Percentiles rank a stretch among this genome's conserved stretches.
Conservation (phyloP, 2,888 invertebrate genomes). For the Drosophila villosipedis region DNA sequence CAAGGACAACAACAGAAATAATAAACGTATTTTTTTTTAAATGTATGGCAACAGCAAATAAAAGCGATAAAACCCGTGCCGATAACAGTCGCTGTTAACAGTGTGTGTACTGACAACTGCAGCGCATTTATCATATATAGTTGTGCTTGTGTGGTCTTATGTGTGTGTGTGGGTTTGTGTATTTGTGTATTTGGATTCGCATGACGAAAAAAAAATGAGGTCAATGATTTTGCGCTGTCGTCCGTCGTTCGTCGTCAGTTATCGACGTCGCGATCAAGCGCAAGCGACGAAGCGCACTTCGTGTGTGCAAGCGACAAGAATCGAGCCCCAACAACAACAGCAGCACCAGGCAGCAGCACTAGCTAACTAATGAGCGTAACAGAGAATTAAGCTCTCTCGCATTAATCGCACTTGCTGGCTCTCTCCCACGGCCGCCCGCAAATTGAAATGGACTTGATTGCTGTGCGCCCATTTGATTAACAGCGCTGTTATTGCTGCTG, state of each 20-base stretch:
- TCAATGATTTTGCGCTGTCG: constrained; percentile 77
- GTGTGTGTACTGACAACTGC: constrained; percentile 55
- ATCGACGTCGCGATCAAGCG: constrained; percentile 72
- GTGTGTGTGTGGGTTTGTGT: constrained; percentile 15
- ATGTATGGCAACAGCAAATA: constrained; percentile 24
- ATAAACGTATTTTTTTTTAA: constrained; percentile 10
- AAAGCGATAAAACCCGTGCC: constrained; percentile 59
- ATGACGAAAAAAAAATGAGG: constrained; percentile 80
- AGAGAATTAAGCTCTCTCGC: constrained; percentile 29
- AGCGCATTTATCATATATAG: constrained; percentile 32
- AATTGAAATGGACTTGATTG: constrained; percentile 51
- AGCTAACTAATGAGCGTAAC: constrained; percentile 58
- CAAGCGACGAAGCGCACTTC: constrained; percentile 60
- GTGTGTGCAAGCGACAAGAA: constrained; percentile 66
- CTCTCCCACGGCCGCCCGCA: constrained; percentile 30
- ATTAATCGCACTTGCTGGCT: not conserved
- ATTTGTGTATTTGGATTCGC: constrained; percentile 50
- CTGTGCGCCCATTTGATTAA: constrained; percentile 54
- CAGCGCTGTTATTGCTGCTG: constrained; percentile 29
- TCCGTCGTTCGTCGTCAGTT: constrained; percentile 65
- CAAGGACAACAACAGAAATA: constrained; percentile 59
- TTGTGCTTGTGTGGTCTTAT: not conserved
- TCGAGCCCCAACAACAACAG: constrained; percentile 28
- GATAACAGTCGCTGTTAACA: constrained; percentile 58
- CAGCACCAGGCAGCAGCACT: not conserved